Evolutionary conservation across 2,888 invertebrate species (phyloP).

Genomic region (Idaea aversata): DNA sequence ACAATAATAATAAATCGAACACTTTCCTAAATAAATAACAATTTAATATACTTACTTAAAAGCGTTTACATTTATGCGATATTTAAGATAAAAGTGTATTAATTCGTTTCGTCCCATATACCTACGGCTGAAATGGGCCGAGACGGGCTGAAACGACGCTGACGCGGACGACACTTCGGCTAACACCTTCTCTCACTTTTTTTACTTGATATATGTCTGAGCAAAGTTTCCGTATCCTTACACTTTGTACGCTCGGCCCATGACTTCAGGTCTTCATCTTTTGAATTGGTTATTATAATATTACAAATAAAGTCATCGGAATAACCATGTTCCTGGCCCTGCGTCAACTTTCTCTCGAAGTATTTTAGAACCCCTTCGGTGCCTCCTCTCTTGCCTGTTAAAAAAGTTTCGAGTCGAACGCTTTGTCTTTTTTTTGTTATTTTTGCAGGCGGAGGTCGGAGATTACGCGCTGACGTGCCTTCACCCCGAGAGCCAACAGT

Average conservation of each 20-base stretch:
- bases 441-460: not conserved
- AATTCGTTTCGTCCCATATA: too few species aligned
- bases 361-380: not conserved
- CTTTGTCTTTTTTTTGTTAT: not conserved
- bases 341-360: not conserved
- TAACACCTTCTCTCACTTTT: not conserved
- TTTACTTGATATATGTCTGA: not conserved
- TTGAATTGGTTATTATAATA: not conserved
- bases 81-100: too few species aligned
- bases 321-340: not conserved
- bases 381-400: not conserved
- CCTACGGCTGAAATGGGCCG: too few species aligned
- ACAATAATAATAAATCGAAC: too few species aligned
- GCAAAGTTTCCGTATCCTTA: not conserved
- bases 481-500: not conserved
- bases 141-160: too few species aligned
- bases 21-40: too few species aligned
- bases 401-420: not conserved
- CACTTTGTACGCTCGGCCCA: not conserved
- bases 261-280: not conserved
- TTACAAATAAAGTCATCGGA: not conserved
- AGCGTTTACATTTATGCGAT: too few species aligned
- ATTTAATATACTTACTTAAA: too few species aligned
- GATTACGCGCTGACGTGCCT: not conserved
- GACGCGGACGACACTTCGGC: too few species aligned